Conservation (phyloP, 30 jellyfish, hydroid and myxozoan genomes). For the Morbakka virulenta region DNA sequence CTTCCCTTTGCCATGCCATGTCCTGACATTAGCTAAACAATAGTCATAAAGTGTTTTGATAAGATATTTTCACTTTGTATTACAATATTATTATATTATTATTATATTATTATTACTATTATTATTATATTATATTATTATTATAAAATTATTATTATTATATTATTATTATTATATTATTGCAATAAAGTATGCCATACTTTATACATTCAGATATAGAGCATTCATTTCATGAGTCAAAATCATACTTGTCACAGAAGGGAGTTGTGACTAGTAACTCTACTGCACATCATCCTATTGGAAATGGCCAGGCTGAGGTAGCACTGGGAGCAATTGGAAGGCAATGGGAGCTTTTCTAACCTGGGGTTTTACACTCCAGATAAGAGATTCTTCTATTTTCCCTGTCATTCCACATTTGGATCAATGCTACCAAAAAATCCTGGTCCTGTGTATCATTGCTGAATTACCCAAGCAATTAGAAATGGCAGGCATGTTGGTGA, state of each 20-base stretch:
- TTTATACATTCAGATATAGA: no score
- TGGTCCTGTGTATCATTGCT: no score
- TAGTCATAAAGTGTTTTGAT: slow-evolving; percentile 38
- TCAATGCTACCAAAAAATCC: slow-evolving; percentile 27
- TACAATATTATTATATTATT: slow-evolving; percentile 35
- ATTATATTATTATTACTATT: slow-evolving; percentile 61
- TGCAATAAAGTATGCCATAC: no score
- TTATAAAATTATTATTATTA: no score
- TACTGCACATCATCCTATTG: slow-evolving; percentile 47
- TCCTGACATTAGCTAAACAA: slow-evolving; percentile 11
- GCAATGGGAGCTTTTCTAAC: slow-evolving; percentile 56
- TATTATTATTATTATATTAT: no score
- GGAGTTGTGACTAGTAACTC: slow-evolving; percentile 47
- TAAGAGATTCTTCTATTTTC: slow-evolving; percentile 40
- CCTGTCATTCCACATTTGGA: slow-evolving; percentile 33
- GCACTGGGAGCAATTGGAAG: slow-evolving; percentile 35
- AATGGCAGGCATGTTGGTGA: no score
- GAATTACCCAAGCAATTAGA: no score
- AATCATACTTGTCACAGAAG: slow-evolving; percentile 15
- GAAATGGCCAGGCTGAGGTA: slow-evolving; percentile 43
- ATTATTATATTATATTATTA: no score
- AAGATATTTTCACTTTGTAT: slow-evolving; percentile 27
- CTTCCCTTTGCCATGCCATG: no score
- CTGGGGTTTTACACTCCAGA: slow-evolving; percentile 73
- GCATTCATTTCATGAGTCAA: no score